Evolutionary conservation across 2,113 vertebrate genomes (phyloP).

Genomic region (Percina caprodes): DNA sequence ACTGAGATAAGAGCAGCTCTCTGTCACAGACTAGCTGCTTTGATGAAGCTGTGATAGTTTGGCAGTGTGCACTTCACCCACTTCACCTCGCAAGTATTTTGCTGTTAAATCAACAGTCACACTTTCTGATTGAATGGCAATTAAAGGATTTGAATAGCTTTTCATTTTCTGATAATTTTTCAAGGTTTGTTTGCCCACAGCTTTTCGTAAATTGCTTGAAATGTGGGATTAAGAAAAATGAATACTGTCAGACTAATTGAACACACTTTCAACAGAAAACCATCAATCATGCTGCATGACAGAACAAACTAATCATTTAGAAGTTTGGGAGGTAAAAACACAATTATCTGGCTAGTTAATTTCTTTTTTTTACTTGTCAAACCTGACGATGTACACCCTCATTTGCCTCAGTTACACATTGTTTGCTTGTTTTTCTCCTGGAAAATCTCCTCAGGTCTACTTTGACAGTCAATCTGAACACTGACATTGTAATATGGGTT

Average conservation of each 20-base stretch:
- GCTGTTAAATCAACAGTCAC: slow-evolving; percentile 9
- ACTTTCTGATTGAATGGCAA: not conserved
- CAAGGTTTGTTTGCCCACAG: not conserved
- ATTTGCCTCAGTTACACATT: slow-evolving; percentile 33
- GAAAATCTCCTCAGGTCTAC: slow-evolving; percentile 2
- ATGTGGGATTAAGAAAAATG: slow-evolving; percentile 25
- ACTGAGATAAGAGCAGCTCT: slow-evolving; percentile 54
- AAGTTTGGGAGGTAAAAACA: slow-evolving; percentile 38
- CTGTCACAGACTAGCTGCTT: slow-evolving; percentile 30
- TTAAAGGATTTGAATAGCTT: not conserved
- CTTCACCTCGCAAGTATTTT: not conserved
- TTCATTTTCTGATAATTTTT: not conserved
- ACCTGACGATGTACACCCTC: not conserved
- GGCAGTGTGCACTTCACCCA: slow-evolving; percentile 32
- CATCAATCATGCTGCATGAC: slow-evolving; percentile 1
- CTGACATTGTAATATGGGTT: too few relatives aligned
- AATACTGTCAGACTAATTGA: slow-evolving; percentile 33
- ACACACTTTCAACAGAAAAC: slow-evolving; percentile 17
- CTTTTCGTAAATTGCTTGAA: slow-evolving; percentile 6
- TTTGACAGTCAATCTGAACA: not conserved
- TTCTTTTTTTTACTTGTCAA: not conserved
- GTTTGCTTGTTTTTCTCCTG: slow-evolving; percentile 32
- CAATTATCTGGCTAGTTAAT: not conserved
- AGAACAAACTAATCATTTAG: slow-evolving; percentile 37
- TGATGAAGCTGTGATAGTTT: slow-evolving; percentile 37